phyloP scores from a whole-genome alignment of 2,888 invertebrate genomes.

The Epirrita christyi region DNA sequence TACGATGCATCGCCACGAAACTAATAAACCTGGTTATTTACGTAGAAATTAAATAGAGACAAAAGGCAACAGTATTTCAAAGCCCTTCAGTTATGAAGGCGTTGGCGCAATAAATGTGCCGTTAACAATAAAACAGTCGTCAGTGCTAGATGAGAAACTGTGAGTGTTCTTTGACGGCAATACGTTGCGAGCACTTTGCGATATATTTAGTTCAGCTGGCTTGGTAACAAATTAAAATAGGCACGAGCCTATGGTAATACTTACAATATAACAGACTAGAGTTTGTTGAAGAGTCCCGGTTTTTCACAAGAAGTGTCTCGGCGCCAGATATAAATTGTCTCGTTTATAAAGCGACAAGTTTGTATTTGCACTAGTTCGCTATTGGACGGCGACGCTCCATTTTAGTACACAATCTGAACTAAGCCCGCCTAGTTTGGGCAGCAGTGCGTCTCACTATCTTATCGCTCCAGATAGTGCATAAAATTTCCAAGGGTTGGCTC shows the following conservation, averaged over 20 bases:
- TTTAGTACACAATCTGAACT: conserved; percentile 49
- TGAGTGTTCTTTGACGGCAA: not conserved
- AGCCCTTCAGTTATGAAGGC: conserved; percentile 49
- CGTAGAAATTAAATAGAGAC: conserved; percentile 41
- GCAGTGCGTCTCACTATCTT: conserved; percentile 48
- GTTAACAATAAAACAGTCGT: conserved; percentile 54
- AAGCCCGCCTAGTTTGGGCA: conserved; percentile 47
- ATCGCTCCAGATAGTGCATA: conserved; percentile 37
- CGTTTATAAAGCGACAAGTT: conserved; percentile 64
- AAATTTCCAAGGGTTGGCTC: too few relatives aligned
- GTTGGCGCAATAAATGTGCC: conserved; percentile 54
- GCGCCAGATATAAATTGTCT: conserved; percentile 60
- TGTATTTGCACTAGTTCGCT: conserved; percentile 50
- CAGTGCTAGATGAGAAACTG: not conserved
- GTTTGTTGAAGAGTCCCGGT: not conserved
- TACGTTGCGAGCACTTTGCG: conserved; percentile 4
- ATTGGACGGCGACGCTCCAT: conserved; percentile 47
- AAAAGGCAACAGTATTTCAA: conserved; percentile 45
- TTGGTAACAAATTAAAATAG: too few relatives aligned
- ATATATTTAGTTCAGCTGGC: too few relatives aligned
- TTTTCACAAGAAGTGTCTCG: conserved; percentile 26
- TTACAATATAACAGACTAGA: too few relatives aligned
- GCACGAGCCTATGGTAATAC: conserved; percentile 11
- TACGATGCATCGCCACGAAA: conserved; percentile 53
- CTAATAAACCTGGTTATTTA: conserved; percentile 47